These are phyloP conservation scores for Synergus laeviventris DNA, from an alignment of 2,888 invertebrate species.

Conservation along the genomic window DNA sequence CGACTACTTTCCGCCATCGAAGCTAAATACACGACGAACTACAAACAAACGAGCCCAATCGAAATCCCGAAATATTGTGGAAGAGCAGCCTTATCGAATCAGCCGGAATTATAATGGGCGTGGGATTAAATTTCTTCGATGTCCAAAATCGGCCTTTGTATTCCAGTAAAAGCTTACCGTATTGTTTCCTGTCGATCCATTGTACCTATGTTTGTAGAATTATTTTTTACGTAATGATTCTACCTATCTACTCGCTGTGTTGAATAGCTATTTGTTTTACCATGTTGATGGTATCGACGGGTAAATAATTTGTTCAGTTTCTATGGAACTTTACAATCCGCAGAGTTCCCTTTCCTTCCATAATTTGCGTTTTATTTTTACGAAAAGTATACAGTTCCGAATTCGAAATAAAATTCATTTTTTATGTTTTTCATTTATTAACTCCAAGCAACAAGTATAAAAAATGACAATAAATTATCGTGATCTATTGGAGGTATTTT, in stretches of 20 bases:
- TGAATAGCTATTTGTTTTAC: constrained; percentile 19
- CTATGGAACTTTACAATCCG: constrained; percentile 28
- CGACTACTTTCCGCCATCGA: constrained; percentile 52
- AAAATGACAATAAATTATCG: constrained; percentile 47
- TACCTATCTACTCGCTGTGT: constrained; percentile 5
- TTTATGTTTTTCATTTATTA: no score
- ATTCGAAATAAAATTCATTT: background rate
- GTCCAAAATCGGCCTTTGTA: constrained; percentile 39
- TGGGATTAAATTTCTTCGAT: constrained; percentile 36
- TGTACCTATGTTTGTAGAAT: constrained; percentile 40
- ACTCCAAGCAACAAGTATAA: background rate
- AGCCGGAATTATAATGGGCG: constrained; percentile 34
- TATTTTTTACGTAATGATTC: constrained; percentile 20
- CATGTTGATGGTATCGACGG: constrained; percentile 34
- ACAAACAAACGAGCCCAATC: constrained; percentile 55
- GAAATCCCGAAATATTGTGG: constrained; percentile 34
- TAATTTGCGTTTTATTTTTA: background rate
- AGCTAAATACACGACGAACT: constrained; percentile 54
- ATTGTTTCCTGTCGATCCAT: constrained; percentile 38
- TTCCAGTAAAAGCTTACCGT: constrained; percentile 27
- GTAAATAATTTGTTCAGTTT: constrained; percentile 31
- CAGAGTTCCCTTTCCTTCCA: background rate
- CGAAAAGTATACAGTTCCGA: no score
- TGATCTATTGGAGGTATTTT: constrained; percentile 45
- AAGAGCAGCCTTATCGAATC: constrained; percentile 34